phyloP scores from a whole-genome alignment of 37 sponge, comb jelly and placozoan genomes.

The Geodia barretti region DNA sequence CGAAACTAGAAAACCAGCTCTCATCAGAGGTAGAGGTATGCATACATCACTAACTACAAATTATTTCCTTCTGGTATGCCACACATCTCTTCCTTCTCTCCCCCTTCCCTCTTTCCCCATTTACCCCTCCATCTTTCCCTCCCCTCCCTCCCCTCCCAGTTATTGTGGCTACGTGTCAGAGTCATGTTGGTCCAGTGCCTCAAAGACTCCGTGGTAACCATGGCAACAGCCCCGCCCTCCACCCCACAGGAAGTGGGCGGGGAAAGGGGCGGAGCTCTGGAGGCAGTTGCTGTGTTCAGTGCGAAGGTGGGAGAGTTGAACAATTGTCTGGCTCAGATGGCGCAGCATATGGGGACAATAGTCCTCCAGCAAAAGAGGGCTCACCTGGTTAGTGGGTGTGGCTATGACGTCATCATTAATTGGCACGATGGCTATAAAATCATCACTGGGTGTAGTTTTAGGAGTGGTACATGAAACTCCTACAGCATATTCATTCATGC shows the following conservation, averaged over 20 bases:
- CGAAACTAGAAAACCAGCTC: background rate
- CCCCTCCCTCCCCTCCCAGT: background rate
- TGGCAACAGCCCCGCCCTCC: background rate
- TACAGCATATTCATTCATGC: background rate
- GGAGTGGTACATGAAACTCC: background rate
- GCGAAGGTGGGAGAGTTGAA: constrained; percentile 23
- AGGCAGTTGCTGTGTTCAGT: background rate
- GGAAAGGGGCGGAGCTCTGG: background rate
- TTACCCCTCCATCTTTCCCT: no score
- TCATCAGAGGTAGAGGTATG: background rate
- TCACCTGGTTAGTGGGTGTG: constrained; percentile 10
- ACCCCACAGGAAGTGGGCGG: background rate
- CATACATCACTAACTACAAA: background rate
- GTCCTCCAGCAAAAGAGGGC: constrained; percentile 14
- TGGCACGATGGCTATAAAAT: background rate
- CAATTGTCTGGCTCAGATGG: constrained; percentile 10
- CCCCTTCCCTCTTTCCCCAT: no score
- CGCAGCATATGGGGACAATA: constrained; percentile 13
- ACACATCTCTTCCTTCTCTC: no score
- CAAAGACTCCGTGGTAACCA: constrained; percentile 1
- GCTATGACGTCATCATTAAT: background rate
- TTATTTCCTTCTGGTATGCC: no score
- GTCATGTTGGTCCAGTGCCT: constrained; percentile 31
- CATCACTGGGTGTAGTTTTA: background rate
- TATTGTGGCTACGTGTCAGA: constrained; percentile 36